Evolutionary conservation across 2,888 invertebrate genomes (phyloP).

Genomic region (Bembecia ichneumoniformis): DNA sequence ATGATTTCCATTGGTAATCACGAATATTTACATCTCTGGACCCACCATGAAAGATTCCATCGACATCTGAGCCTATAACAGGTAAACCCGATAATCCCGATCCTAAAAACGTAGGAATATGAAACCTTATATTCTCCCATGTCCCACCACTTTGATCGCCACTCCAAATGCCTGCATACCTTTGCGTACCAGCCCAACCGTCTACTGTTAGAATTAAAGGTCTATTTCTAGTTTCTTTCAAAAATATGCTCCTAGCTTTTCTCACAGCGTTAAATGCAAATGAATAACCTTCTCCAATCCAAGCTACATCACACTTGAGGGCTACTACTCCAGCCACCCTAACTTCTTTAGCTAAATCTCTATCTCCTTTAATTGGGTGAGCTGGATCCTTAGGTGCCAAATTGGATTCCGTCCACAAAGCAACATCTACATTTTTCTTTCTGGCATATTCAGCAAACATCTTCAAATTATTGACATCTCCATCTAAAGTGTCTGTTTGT

Average conservation of each 20-base stretch:
- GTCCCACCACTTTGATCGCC: conserved; percentile 59
- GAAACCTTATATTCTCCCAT: conserved; percentile 64
- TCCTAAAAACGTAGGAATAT: conserved; percentile 60
- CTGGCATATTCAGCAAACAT: conserved; percentile 45
- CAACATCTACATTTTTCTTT: conserved; percentile 47
- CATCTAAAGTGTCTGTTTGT: conserved; percentile 50
- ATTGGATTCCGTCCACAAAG: conserved; percentile 59
- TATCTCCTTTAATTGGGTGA: conserved; percentile 56
- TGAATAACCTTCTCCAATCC: conserved; percentile 59
- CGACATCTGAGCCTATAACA: conserved; percentile 58
- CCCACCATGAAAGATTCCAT: conserved; percentile 54
- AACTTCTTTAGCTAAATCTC: conserved; percentile 53
- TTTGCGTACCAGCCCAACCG: conserved; percentile 63
- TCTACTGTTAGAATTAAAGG: conserved; percentile 58
- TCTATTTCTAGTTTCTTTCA: conserved; percentile 28
- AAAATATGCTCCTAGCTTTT: conserved; percentile 42
- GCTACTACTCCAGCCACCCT: conserved; percentile 45
- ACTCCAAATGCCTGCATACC: conserved; percentile 56
- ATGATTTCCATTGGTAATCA: conserved; percentile 63
- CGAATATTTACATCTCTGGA: conserved; percentile 44
- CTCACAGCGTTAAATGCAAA: conserved; percentile 53
- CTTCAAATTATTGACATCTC: conserved; percentile 53
- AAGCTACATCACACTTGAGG: conserved; percentile 61
- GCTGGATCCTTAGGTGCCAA: conserved; percentile 46
- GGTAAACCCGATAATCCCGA: conserved; percentile 57